Evolutionary conservation across 2,113 vertebrate species (phyloP).

Genomic region (Mellivora capensis): DNA sequence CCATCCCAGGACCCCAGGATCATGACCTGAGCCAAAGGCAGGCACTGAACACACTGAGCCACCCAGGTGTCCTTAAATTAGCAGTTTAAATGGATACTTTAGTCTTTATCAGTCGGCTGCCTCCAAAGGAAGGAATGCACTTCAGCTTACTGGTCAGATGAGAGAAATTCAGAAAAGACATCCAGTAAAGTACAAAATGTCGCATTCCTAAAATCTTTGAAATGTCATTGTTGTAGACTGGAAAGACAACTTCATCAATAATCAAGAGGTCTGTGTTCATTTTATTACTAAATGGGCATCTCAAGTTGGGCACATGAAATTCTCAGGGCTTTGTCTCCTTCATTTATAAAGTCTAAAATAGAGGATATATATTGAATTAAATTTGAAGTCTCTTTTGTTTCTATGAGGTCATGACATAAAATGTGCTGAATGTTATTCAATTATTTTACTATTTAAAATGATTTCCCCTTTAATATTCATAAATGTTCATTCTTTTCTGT

Average conservation of each 20-base stretch:
- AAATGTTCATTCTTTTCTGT: background rate
- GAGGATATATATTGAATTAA: background rate
- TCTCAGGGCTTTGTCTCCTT: background rate
- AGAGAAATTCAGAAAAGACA: background rate
- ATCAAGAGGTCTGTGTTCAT: background rate
- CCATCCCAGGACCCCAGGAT: background rate
- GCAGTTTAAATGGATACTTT: background rate
- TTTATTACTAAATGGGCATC: background rate
- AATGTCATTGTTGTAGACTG: background rate
- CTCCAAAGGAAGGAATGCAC: background rate
- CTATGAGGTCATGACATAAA: background rate
- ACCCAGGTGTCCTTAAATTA: background rate
- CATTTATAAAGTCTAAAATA: background rate
- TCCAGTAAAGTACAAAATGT: background rate
- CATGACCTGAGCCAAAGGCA: too few relatives aligned
- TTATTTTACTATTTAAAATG: background rate
- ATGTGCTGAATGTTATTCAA: background rate
- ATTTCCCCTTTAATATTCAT: background rate
- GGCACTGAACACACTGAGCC: too few relatives aligned
- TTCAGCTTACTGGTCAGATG: background rate
- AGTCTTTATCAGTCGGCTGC: background rate
- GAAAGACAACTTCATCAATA: background rate
- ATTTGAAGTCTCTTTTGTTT: background rate
- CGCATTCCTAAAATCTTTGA: background rate
- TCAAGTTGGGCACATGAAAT: background rate